Conservation (phyloP, 1,140 invertebrate genomes). For the Bombus balteatus region DNA sequence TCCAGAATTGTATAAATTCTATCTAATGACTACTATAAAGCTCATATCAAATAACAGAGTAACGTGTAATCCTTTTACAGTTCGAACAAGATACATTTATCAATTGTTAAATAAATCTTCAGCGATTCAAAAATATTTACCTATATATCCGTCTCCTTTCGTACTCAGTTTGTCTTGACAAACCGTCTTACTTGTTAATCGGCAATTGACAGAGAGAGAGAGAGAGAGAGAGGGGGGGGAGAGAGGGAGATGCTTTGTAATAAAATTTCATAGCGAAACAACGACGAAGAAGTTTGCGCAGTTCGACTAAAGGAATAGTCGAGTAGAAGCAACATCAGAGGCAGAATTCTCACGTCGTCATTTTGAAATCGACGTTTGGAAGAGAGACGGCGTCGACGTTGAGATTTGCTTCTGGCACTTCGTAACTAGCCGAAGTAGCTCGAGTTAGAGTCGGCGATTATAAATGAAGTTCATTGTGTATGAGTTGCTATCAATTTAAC, state of each 20-base stretch:
- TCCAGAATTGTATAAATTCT: not conserved
- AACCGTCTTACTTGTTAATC: not conserved
- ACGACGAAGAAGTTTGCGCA: not conserved
- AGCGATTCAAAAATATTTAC: not conserved
- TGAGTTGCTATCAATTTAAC: conserved; percentile 82
- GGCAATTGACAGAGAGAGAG: not conserved
- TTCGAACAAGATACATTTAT: too few species aligned
- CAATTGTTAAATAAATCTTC: not conserved
- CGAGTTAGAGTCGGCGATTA: conserved; percentile 76
- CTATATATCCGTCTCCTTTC: too few species aligned
- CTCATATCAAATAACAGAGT: too few species aligned
- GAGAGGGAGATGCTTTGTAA: not conserved
- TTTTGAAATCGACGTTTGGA: conserved; percentile 61
- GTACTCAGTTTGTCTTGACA: not conserved
- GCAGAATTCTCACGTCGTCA: conserved; percentile 47
- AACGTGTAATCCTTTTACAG: not conserved
- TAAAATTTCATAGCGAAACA: conserved; percentile 1
- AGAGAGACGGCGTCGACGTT: conserved; percentile 46
- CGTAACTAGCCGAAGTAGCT: conserved; percentile 71
- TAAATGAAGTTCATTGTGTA: conserved; percentile 81
- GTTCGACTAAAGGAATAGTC: not conserved
- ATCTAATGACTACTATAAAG: not conserved
- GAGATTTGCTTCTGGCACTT: conserved; percentile 71
- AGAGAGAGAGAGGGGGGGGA: too few species aligned
- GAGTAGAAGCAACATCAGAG: conserved; percentile 19